phyloP scores from a whole-genome alignment of 1,140 invertebrate species.

The Aphis craccivora region DNA sequence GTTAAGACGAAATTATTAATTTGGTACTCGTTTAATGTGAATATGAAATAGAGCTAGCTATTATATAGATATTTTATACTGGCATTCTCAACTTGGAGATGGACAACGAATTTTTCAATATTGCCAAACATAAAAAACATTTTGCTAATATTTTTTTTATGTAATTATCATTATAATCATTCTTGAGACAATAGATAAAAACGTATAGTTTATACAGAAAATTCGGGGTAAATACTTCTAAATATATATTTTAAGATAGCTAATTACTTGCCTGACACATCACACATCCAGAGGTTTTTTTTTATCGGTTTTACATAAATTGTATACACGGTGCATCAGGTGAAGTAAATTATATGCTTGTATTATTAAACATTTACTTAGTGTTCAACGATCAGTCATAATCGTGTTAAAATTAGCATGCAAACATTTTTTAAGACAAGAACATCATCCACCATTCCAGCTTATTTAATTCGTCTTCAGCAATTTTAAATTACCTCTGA shows the following conservation, averaged over 20 bases:
- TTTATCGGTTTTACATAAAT: not conserved
- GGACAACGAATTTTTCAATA: not conserved
- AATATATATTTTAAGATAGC: not conserved
- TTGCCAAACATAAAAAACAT: not conserved
- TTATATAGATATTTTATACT: not conserved
- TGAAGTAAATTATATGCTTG: not conserved
- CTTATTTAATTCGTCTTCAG: not conserved
- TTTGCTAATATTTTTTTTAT: not conserved
- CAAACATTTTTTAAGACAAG: not conserved
- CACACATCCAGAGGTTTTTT: not conserved
- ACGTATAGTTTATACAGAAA: not conserved
- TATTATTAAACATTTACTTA: not conserved
- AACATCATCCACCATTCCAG: not conserved
- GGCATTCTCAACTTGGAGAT: not conserved
- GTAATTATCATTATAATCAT: not conserved
- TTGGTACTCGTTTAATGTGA: not conserved
- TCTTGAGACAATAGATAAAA: not conserved
- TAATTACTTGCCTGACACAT: not conserved
- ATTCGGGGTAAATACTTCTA: not conserved
- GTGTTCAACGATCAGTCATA: not conserved
- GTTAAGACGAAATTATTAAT: not conserved
- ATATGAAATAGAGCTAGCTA: not conserved
- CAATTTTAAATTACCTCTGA: not conserved
- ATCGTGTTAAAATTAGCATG: not conserved
- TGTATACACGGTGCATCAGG: not conserved